A percentile compares a stretch with the other conserved stretches of the same genome.
Conservation (phyloP, 2,113 vertebrate genomes). For the Cottus gobio region DNA sequence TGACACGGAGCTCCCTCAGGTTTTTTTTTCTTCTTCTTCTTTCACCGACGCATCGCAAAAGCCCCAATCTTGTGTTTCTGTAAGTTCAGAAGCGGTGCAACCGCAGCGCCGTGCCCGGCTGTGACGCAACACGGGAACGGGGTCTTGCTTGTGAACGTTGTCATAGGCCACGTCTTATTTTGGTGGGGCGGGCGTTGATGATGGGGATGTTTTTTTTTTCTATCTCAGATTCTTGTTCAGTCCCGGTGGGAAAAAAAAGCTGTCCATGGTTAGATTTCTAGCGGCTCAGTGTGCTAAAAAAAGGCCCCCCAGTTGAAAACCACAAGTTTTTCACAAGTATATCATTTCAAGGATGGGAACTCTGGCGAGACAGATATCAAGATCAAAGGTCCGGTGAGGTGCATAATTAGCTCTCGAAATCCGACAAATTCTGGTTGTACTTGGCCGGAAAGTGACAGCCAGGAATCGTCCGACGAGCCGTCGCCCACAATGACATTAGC, state of each 20-base stretch:
- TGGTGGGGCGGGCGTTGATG: background rate
- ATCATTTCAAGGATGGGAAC: background rate
- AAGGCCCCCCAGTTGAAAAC: background rate
- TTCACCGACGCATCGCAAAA: constrained; percentile 42
- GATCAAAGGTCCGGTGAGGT: background rate
- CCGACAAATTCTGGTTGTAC: background rate
- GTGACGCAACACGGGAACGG: constrained; percentile 22
- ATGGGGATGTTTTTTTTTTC: background rate
- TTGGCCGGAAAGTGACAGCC: constrained; percentile 17
- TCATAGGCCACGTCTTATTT: constrained; percentile 22
- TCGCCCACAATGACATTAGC: constrained; percentile 39
- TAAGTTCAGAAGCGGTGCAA: background rate
- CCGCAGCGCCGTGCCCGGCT: constrained; percentile 26
- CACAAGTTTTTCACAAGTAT: background rate
- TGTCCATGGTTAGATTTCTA: background rate
- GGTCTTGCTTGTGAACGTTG: constrained; percentile 11
- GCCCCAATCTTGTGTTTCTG: constrained; percentile 25
- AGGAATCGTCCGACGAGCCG: constrained; percentile 33
- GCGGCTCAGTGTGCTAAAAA: background rate
- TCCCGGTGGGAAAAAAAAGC: background rate
- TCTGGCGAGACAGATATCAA: background rate
- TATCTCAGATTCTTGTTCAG: background rate
- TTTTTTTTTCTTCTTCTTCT: constrained; percentile 12
- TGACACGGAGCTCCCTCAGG: constrained; percentile 40
- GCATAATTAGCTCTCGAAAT: constrained; percentile 10